Evolutionary conservation across 2,113 vertebrate genomes (phyloP), one percentile per base, ranked within the genome.

Genomic region (Pithys albifrons): DNA sequence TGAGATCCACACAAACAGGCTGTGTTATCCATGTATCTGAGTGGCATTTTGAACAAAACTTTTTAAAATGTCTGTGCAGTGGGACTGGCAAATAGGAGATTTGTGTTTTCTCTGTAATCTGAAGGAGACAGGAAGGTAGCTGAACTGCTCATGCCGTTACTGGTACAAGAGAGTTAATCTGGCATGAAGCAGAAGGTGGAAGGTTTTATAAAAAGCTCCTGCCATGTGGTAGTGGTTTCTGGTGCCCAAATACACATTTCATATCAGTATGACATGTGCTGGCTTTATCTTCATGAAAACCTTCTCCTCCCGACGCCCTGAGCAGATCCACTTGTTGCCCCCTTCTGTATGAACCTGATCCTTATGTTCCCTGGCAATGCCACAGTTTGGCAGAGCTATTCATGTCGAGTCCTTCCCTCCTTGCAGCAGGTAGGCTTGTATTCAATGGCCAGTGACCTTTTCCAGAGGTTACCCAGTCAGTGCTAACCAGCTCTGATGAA

Each of bases 141-240:
- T 70, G 89, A 76, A 48, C 55, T 79, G 67, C 73, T 96, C 57
- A 37, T 9, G 15, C 35, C 24, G 0, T 85, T 91, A 70, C 39
- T 81, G 41, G 37, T 86, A 43, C 70, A 75, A 78, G 83, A 45
- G 17, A 57, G 28, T 81, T 96, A 81, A 87, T 88, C 62, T 92
- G 65, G 48, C 83, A 37, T 75, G 75, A 79, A 6, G 23, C 61
- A 92, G 90, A 84, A 96, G 55, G 85, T 74, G 52, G 52, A 80
- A 78, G 69, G 67, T 57, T 93, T 94, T 89, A 78, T 78, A 75
- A 92, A 95, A 93, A 92, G 37, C 83, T 91, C 31, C 29, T 91
- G 79, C 74, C 88, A 61, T 69, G 64, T 85, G 78, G 67, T 71
- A 33, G 48, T 58, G 65, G n/a, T 78, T 94, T 86, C 73, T 78